These are phyloP conservation scores for Lydus trimaculatus DNA, from an alignment of 2,888 invertebrate species.

Conservation along the genomic window DNA sequence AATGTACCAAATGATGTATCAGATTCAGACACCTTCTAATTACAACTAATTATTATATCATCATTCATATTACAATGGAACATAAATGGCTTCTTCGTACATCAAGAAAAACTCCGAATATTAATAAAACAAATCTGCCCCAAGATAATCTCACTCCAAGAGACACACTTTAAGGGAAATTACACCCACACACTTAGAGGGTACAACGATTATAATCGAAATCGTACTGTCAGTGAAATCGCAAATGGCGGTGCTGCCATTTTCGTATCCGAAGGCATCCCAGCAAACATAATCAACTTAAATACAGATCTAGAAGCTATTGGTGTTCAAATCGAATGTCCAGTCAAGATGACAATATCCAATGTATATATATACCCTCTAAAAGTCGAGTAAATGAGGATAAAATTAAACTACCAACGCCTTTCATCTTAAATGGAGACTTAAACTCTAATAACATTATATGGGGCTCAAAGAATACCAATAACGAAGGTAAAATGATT, in stretches of 20 bases:
- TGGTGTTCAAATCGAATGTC: constrained; percentile 9
- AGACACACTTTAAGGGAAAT: constrained; percentile 20
- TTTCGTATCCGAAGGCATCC: not conserved
- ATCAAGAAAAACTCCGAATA: constrained; percentile 13
- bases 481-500: constrained; percentile 8
- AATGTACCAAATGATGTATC: no score
- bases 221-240: not conserved
- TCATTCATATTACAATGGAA: constrained; percentile 23
- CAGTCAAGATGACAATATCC: constrained; percentile 10
- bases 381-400: not conserved
- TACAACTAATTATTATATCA: not conserved
- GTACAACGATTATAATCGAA: constrained; percentile 13
- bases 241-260: constrained; percentile 17
- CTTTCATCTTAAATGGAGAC: constrained; percentile 16
- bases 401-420: constrained; percentile 4
- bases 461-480: constrained; percentile 14
- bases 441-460: constrained; percentile 14
- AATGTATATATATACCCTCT: constrained; percentile 25
- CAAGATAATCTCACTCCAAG: constrained; percentile 21
- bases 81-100: constrained; percentile 21
- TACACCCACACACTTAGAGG: constrained; percentile 10
- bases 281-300: not conserved
- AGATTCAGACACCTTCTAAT: not conserved
- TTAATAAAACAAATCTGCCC: constrained; percentile 15
- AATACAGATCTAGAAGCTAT: constrained; percentile 10